Evolutionary conservation across 1,140 invertebrate genomes (phyloP), one percentile per base, ranked within the genome.

Genomic region (Dufourea novaeangliae): DNA sequence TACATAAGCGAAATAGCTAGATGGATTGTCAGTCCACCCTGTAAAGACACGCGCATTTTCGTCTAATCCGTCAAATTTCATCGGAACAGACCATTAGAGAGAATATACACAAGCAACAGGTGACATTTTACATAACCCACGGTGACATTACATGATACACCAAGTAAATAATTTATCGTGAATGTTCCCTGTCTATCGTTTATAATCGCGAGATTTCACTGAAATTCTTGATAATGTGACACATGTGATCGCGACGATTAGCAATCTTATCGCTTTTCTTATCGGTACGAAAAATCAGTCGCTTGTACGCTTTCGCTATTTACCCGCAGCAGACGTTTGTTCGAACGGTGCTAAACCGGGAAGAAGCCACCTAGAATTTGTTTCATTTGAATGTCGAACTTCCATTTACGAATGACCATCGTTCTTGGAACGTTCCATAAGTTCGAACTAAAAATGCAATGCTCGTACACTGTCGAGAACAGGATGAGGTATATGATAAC

Each of bases 401-500:
- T n/a, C n/a, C n/a, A n/a, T n/a, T 46, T 20, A 17, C 17, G 20
- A 46, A 17, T 14, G 17, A 46, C 6, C 0, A n/a, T 5, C 20
- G 1, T 46, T 46, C 20, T 46, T 20, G 44, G 44, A 46, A n/a
- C 44, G 20, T n/a, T 50, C 20, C 5, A 2, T n/a, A 8, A n/a
- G 5, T n/a, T 8, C 46, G 6, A 1, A 6, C 46, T 7, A 7
- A 8, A 7, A 0, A 37, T 37, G 34, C 34, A 8, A n/a, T 10
- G 37, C 10, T 6, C 11, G n/a, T 22, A 20, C 5, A 2, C 46
- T 10, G 12, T 41, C 12, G 27, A 27, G 52, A 67, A 81, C 50
- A 83, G 74, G 74, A 83, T 59, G 69, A 78, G 34, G 17, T 29
- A 73, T 62, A n/a, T 73, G 79, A 83, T 82, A 83, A 83, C 39